Evolutionary conservation across 2,113 vertebrate genomes (phyloP).

Genomic region (Atractosteus spatula): DNA sequence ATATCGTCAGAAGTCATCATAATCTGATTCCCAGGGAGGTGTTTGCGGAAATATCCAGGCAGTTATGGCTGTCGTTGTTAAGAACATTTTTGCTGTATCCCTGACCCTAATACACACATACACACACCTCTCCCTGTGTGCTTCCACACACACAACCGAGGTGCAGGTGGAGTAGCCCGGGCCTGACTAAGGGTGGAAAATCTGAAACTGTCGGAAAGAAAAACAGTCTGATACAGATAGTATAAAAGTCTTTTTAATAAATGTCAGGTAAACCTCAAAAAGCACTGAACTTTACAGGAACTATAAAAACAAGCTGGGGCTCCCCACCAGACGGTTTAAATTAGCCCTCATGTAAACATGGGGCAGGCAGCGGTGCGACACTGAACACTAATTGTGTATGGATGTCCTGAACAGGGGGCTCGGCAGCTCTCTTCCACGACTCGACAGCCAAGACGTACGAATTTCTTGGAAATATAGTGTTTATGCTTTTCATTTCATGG

Average conservation of each 20-base stretch:
- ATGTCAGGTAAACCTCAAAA: conserved; percentile 59
- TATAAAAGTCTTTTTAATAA: conserved; percentile 69
- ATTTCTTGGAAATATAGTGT: neutral
- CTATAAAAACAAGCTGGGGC: conserved; percentile 57
- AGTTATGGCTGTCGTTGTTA: too few species aligned
- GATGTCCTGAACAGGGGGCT: neutral
- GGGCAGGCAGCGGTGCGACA: conserved; percentile 37
- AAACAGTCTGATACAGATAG: conserved; percentile 63
- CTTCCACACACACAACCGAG: neutral
- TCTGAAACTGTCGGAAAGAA: conserved; percentile 63
- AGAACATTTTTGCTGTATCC: too few species aligned
- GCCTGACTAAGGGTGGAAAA: conserved; percentile 63
- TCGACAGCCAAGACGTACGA: neutral
- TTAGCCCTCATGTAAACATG: conserved; percentile 59
- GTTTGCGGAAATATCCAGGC: too few species aligned
- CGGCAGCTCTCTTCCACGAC: neutral
- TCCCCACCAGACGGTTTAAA: conserved; percentile 59
- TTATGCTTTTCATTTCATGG: neutral
- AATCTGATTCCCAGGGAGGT: too few species aligned
- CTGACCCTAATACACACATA: neutral
- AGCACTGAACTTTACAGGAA: conserved; percentile 49
- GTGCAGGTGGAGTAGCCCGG: conserved; percentile 53
- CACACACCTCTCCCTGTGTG: neutral
- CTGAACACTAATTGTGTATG: conserved; percentile 42
- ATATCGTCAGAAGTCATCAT: too few species aligned